These are phyloP conservation scores for Platysteira castanea DNA, from an alignment of 2,113 vertebrate genomes.

Conservation along the genomic window DNA sequence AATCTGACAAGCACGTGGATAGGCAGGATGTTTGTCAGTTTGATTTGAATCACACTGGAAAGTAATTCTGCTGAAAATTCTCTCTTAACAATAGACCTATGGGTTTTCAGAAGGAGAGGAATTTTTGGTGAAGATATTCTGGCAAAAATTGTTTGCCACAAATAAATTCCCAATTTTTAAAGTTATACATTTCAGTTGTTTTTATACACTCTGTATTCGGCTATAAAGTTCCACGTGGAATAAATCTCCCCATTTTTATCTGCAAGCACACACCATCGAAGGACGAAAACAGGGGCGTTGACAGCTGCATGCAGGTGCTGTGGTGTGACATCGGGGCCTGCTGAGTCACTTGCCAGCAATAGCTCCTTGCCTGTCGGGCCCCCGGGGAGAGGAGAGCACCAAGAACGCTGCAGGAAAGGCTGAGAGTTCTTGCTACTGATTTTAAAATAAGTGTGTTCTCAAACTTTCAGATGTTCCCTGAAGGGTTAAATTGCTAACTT, in stretches of 20 bases:
- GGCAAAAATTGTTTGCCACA: background rate
- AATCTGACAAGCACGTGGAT: background rate
- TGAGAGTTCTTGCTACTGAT: background rate
- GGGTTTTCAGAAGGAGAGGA: background rate
- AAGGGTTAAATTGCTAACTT: background rate
- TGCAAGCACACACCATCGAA: background rate
- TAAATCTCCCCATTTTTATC: background rate
- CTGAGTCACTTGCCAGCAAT: background rate
- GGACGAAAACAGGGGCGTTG: background rate
- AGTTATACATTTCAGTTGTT: background rate
- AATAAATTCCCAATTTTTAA: background rate
- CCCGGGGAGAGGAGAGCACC: background rate
- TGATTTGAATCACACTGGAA: background rate
- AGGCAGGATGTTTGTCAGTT: background rate
- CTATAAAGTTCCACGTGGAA: background rate
- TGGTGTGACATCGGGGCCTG: background rate
- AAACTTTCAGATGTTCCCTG: background rate
- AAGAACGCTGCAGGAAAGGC: background rate
- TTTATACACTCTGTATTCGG: background rate
- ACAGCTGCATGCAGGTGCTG: background rate
- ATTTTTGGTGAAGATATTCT: background rate
- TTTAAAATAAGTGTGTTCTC: background rate
- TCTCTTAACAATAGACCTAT: background rate
- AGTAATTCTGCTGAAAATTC: background rate
- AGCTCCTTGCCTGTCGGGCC: background rate